Percentiles rank a stretch among this genome's conserved stretches.
These are phyloP conservation scores for Sabellastarte sp. DNA, from an alignment of 2,888 invertebrate species.

Conservation along the genomic window DNA sequence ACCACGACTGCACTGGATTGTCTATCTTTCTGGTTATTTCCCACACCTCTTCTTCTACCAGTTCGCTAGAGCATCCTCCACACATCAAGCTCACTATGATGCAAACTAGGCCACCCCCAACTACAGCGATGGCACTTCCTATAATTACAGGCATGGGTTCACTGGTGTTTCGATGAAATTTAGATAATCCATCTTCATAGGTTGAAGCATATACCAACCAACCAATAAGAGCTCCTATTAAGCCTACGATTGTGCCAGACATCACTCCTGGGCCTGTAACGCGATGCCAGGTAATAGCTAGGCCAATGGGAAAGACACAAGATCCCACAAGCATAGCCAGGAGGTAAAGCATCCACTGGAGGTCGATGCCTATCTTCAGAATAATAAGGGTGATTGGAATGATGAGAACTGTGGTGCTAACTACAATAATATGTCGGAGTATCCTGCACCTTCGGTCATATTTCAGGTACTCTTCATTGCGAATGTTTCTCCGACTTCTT, in stretches of 20 bases:
- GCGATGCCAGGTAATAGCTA: constrained; percentile 30
- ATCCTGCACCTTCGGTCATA: constrained; percentile 28
- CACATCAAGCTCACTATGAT: constrained; percentile 23
- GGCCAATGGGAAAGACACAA: constrained; percentile 25
- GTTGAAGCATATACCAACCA: constrained; percentile 27
- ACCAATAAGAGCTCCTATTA: constrained; percentile 15
- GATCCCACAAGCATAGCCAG: constrained; percentile 24
- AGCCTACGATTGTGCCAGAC: constrained; percentile 20
- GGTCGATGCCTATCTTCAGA: constrained; percentile 19
- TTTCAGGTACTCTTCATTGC: constrained; percentile 23
- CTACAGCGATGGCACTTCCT: constrained; percentile 20
- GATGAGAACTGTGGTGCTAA: constrained; percentile 16
- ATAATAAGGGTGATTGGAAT: constrained; percentile 21
- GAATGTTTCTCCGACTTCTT: too few relatives aligned
- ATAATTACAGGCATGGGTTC: constrained; percentile 15
- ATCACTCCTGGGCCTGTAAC: constrained; percentile 21
- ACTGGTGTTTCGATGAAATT: constrained; percentile 23
- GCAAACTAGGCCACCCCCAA: constrained; percentile 25
- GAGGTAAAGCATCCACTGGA: constrained; percentile 21
- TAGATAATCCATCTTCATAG: constrained; percentile 15
- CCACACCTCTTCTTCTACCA: constrained; percentile 28
- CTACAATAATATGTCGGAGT: constrained; percentile 25
- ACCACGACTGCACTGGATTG: constrained; percentile 30
- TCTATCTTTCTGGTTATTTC: constrained; percentile 29
- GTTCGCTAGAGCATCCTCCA: constrained; percentile 25